Conservation (phyloP, 1,140 invertebrate genomes). For the Aleiodes sp. region DNA sequence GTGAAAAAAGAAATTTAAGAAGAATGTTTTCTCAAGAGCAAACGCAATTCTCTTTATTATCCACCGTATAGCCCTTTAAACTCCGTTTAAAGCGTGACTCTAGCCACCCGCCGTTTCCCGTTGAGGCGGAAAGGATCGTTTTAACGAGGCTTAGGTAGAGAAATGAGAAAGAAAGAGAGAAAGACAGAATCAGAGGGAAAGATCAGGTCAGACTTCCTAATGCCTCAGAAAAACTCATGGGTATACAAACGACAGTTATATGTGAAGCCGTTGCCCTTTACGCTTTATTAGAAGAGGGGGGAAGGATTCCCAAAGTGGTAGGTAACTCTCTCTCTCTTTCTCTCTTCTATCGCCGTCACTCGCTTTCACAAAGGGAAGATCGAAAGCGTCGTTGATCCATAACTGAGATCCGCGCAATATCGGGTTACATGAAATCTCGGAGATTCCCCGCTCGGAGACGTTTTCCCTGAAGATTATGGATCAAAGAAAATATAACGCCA, state of each 20-base stretch:
- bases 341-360: too few relatives aligned
- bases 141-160: constrained; percentile 45
- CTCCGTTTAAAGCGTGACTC: constrained; percentile 51
- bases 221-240: not conserved
- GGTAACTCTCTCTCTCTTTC: not conserved
- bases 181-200: not conserved
- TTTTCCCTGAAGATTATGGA: not conserved
- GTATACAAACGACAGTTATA: not conserved
- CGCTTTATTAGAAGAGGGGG: constrained; percentile 21
- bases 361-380: constrained; percentile 12
- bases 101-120: constrained; percentile 30
- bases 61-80: constrained; percentile 45
- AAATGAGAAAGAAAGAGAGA: not conserved
- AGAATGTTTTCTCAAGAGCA: not conserved
- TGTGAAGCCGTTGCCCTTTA: constrained; percentile 29
- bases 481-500: not conserved
- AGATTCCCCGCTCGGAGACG: not conserved
- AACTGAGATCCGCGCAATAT: not conserved
- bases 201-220: constrained; percentile 41
- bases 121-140: constrained; percentile 47
- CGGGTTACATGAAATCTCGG: not conserved
- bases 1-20: not conserved
- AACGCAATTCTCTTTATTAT: constrained; percentile 40
- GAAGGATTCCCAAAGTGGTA: not conserved
- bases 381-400: not conserved